Conservation (phyloP, 2,888 invertebrate species). For the Palloptera scutellata region DNA sequence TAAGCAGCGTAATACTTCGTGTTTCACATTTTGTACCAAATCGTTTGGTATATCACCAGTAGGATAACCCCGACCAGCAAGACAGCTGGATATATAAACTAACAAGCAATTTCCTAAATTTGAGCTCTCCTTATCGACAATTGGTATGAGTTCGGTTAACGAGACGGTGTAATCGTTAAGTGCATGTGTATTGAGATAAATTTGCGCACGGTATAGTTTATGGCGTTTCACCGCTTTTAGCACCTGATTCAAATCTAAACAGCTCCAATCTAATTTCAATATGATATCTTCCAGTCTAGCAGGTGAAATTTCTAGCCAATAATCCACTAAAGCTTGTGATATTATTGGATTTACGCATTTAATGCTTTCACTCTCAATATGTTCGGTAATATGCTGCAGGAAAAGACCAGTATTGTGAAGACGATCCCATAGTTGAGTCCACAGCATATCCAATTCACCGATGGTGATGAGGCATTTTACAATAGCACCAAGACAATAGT, state of each 20-base stretch:
- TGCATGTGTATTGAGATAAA: slow-evolving; percentile 81
- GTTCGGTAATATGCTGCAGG: slow-evolving; percentile 75
- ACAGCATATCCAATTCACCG: slow-evolving; percentile 67
- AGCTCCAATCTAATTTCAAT: slow-evolving; percentile 76
- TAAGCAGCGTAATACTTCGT: slow-evolving; percentile 75
- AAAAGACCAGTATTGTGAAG: slow-evolving; percentile 68
- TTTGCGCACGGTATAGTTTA: slow-evolving; percentile 62
- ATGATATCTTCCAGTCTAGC: slow-evolving; percentile 75
- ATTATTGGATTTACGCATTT: slow-evolving; percentile 73
- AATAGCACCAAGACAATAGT: slow-evolving; percentile 61
- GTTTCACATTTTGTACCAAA: slow-evolving; percentile 73
- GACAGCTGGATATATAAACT: slow-evolving; percentile 86
- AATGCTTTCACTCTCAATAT: slow-evolving; percentile 73
- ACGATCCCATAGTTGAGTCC: slow-evolving; percentile 72
- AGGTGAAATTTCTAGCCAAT: slow-evolving; percentile 71
- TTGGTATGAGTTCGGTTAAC: slow-evolving; percentile 72
- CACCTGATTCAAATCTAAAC: slow-evolving; percentile 79
- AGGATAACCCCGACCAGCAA: slow-evolving; percentile 87
- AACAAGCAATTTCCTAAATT: slow-evolving; percentile 82
- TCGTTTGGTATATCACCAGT: slow-evolving; percentile 74
- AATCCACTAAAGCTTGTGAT: slow-evolving; percentile 75
- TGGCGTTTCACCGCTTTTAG: slow-evolving; percentile 59
- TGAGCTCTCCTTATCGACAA: slow-evolving; percentile 64
- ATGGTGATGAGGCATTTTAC: slow-evolving; percentile 61
- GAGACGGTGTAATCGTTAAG: slow-evolving; percentile 79